Conservation (phyloP, 2,797 vertebrate species). For the Acanthiza pusilla region DNA sequence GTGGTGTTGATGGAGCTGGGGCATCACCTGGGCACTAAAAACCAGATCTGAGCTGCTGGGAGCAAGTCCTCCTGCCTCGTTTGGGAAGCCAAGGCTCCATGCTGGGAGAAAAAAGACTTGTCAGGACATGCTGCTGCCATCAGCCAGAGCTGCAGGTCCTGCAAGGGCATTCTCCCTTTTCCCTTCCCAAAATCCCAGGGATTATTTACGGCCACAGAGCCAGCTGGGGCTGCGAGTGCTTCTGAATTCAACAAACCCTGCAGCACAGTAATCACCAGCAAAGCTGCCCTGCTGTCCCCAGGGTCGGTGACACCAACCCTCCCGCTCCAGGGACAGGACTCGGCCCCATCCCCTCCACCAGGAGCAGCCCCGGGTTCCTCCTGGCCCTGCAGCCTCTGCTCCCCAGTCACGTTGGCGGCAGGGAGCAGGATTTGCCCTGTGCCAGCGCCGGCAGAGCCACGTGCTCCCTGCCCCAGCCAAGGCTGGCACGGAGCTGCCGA, state of each 20-base stretch:
- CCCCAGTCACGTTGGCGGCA: accelerated
- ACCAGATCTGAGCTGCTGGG: neutral
- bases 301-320: neutral
- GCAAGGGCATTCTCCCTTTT: neutral
- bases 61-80: accelerated
- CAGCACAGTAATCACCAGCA: accelerated
- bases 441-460: neutral
- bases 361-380: neutral
- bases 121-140: neutral
- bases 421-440: neutral
- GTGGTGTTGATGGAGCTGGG: neutral
- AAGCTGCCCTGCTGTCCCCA: neutral
- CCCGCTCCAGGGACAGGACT: neutral
- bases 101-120: neutral
- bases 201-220: neutral
- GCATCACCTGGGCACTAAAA: neutral
- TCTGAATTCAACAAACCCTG: neutral
- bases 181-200: neutral
- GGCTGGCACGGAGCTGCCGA: neutral
- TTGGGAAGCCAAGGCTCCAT: neutral
- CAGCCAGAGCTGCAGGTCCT: neutral
- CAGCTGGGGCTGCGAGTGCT: neutral
- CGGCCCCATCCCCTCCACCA: accelerated
- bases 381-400: neutral
- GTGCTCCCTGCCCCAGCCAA: neutral